Evolutionary conservation across 2,888 invertebrate species (phyloP), one percentile per base, ranked within the genome.

Genomic region (Scaptomyza reducta): DNA sequence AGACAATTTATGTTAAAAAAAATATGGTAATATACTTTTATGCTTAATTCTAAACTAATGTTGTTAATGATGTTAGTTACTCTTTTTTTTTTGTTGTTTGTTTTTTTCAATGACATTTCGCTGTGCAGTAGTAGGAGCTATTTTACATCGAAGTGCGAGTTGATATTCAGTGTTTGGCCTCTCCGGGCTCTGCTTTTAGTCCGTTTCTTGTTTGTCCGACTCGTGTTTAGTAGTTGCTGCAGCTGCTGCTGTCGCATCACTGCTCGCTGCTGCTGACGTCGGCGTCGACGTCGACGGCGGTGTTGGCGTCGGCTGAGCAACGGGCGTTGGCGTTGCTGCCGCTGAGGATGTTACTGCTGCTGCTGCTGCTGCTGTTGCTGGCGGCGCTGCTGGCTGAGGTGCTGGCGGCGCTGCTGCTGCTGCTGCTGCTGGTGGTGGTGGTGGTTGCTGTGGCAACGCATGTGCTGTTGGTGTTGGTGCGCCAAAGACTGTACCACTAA

Each of bases 191-290:
- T 16, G 22, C 9, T 6, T 11, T 47, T 81, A 91, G 65, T 91
- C 91, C 38, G 87, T 62, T 57, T 92, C 92, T 49, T 89, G 90
- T 62, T 92, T 91, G n/a, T 92, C 92, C 18, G 75, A 35, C 10
- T 92, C 91, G 5, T 62, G 47, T 51, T 90, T 89, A 33, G 79
- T 71, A 6, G 74, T 76, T 22, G 49, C 6, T 18, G 33, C 73
- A 6, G 73, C 77, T 10, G 56, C 67, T n/a, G 50, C 22, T 9
- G 71, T 75, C 9, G 57, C 65, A 31, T 78, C 85, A 22, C 22
- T 22, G 35, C 72, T 63, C 14, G 63, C 47, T 50, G 40, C 73
- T 63, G 38, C n/a, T n/a, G n/a, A n/a, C n/a, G n/a, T n/a, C n/a
- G n/a, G n/a, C n/a, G n/a, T n/a, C n/a, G n/a, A n/a, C n/a, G n/a